Evolutionary conservation across 2,113 vertebrate species (phyloP), one percentile per base, ranked within the genome.

Genomic region (Rhinichthys klamathensis): DNA sequence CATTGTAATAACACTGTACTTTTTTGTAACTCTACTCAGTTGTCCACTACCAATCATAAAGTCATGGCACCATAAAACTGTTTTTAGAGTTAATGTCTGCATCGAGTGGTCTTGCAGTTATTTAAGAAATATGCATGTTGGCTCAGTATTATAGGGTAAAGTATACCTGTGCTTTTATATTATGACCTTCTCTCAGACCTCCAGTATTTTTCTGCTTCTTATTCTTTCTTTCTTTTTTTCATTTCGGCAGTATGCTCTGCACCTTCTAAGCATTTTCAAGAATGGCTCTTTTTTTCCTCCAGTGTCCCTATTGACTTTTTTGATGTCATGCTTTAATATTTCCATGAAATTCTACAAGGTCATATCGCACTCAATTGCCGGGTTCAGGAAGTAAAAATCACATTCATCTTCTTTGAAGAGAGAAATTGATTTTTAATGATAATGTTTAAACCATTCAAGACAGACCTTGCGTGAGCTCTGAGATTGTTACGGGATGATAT

Each of bases 331-430:
- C 10, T 41, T 60, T 25, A 46, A 38, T 75, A 32, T 80, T 80
- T 56, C 54, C 44, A 30, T 74, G 67, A 13, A 74, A 74, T 61
- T 69, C 16, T 76, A 16, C 72, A 87, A 54, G 51, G 30, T 74
- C 23, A 61, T 84, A 46, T 2, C 2, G 18, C 7, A 2, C 54
- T 21, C 54, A 56, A 1, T 56, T 21, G 54, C 41, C 4, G 0
- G 35, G 67, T 41, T 70, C 35, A 41, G 35, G 67, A 70, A 70
- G 35, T 38, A 41, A 38, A 70, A 41, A 41, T 41, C 35, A 21
- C 32, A 70, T 70, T 70, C 35, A 70, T 70, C 67, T 70, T 70
- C 35, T 70, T 6, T 13, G 3, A 10, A 41, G 78, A 80, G 58
- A 80, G 35, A 27, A 63, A 80, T 44, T 2, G 7, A 80, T 63